Conservation (phyloP, 2,888 invertebrate genomes). For the Sympetrum striolatum region DNA sequence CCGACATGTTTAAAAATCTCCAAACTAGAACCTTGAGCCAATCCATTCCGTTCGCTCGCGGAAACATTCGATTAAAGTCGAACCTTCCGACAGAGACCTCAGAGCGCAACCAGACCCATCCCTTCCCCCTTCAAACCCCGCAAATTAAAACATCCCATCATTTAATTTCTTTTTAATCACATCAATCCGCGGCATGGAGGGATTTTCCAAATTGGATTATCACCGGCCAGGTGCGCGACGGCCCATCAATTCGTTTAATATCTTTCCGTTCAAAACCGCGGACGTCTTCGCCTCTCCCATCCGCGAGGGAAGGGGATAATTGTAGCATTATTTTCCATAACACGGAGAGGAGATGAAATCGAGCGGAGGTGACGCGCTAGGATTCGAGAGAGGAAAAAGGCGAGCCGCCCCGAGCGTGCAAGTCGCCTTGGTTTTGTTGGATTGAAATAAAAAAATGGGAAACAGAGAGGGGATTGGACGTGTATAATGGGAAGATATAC, state of each 20-base stretch:
- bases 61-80: no score
- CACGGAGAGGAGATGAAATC: not conserved
- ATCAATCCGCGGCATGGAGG: not conserved
- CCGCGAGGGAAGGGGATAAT: not conserved
- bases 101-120: not conserved
- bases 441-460: not conserved
- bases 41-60: no score
- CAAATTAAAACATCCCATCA: not conserved
- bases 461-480: not conserved
- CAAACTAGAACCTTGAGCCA: no score
- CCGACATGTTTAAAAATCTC: no score
- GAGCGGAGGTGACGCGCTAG: not conserved
- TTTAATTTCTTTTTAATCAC: not conserved
- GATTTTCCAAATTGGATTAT: not conserved
- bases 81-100: no score
- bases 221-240: not conserved
- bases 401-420: not conserved
- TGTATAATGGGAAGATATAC: constrained; percentile 37
- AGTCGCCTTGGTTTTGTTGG: not conserved
- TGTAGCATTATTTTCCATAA: not conserved
- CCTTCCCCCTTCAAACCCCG: no score
- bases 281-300: not conserved
- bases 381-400: not conserved
- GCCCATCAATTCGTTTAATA: not conserved
- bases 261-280: not conserved